These are phyloP conservation scores for Danaus melanippus DNA, from an alignment of 1,140 invertebrate genomes.

Conservation along the genomic window DNA sequence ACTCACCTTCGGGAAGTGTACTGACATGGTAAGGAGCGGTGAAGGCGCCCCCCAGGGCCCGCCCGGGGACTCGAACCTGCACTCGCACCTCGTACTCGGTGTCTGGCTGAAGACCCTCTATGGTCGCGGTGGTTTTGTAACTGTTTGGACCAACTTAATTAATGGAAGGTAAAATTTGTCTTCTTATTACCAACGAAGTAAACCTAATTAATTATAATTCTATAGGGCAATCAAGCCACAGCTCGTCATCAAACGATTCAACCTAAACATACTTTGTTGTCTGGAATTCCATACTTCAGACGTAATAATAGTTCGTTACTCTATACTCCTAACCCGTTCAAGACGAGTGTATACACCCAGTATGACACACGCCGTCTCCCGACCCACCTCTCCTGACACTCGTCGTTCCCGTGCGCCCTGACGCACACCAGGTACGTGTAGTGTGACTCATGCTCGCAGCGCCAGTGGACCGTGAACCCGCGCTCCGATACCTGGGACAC, in stretches of 20 bases:
- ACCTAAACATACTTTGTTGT: too few species aligned
- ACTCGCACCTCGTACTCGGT: slow-evolving; percentile 48
- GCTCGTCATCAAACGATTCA: too few species aligned
- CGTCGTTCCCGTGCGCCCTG: slow-evolving; percentile 26
- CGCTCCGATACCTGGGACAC: slow-evolving; percentile 24
- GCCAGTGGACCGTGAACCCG: slow-evolving; percentile 39
- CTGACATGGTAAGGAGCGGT: slow-evolving; percentile 26
- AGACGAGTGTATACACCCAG: background rate
- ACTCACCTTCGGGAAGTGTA: slow-evolving; percentile 38
- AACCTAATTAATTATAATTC: too few species aligned
- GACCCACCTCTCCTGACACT: slow-evolving; percentile 39
- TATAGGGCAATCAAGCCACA: too few species aligned
- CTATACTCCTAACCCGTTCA: too few species aligned
- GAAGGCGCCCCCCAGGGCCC: slow-evolving; percentile 21
- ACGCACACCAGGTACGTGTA: slow-evolving; percentile 39
- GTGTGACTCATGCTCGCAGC: slow-evolving; percentile 23
- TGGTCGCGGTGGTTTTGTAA: slow-evolving; percentile 22
- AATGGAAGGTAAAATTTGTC: too few species aligned
- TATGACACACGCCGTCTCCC: background rate
- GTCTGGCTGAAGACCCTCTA: slow-evolving; percentile 35
- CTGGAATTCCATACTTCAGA: too few species aligned
- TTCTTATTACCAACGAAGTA: too few species aligned
- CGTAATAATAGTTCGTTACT: too few species aligned
- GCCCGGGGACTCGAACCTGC: slow-evolving; percentile 24
- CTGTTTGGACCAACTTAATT: slow-evolving; percentile 12